Percentiles rank a stretch among this genome's conserved stretches.
These are phyloP conservation scores for Condylostylus longicornis DNA, from an alignment of 1,140 invertebrate species.

Conservation along the genomic window DNA sequence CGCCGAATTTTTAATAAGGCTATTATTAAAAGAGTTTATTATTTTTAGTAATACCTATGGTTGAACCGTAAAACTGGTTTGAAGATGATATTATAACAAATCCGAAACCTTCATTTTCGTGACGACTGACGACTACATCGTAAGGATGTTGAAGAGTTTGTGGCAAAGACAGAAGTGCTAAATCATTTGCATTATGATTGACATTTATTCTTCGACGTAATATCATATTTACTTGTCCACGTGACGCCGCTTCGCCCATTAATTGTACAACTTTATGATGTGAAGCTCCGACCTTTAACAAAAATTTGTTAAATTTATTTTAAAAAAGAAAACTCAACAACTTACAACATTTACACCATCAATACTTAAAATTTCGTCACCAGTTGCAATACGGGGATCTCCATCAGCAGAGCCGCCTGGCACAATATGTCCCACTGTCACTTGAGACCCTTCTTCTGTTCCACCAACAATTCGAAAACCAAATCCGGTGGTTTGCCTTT, in stretches of 20 bases:
- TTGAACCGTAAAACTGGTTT: constrained; percentile 58
- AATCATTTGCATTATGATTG: constrained; percentile 19
- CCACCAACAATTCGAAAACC: constrained; percentile 98
- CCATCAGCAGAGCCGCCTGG: constrained; percentile 77
- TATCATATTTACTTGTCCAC: constrained; percentile 58
- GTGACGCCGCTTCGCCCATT: constrained; percentile 63
- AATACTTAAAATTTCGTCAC: constrained; percentile 80
- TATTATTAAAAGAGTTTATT: too few species aligned
- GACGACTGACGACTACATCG: constrained; percentile 74
- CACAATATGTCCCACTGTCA: constrained; percentile 89
- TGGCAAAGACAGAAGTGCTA: background rate
- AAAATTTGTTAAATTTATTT: background rate
- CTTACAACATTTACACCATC: constrained; percentile 57
- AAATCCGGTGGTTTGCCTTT: constrained; percentile 75
- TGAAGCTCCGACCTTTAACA: constrained; percentile 50
- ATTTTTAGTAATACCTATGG: constrained; percentile 87
- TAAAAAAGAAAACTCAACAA: background rate
- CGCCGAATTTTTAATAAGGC: too few species aligned
- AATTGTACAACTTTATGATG: constrained; percentile 82
- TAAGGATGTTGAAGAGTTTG: constrained; percentile 44
- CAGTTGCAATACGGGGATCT: constrained; percentile 67
- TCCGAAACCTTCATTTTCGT: constrained; percentile 93
- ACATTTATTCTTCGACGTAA: constrained; percentile 44
- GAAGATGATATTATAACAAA: constrained; percentile 97
- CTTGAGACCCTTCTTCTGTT: constrained; percentile 91